Conservation (phyloP, 2,797 vertebrate genomes). For the Hypotaenidia okinawae region DNA sequence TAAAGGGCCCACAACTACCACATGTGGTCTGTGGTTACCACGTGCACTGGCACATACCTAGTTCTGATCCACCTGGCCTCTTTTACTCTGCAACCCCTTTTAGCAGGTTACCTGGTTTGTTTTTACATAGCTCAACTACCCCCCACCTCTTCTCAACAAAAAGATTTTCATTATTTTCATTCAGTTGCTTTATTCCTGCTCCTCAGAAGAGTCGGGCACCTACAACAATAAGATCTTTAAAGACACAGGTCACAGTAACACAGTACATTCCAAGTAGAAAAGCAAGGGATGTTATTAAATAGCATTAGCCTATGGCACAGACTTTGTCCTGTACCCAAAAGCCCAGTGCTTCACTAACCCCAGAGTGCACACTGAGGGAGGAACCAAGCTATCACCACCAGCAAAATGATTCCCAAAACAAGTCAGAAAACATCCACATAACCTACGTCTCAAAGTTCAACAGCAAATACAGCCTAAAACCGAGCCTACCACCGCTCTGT, state of each 20-base stretch:
- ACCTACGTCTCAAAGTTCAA: not conserved
- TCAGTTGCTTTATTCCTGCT: not conserved
- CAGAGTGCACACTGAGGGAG: accelerated
- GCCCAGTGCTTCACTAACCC: not conserved
- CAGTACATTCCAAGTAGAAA: not conserved
- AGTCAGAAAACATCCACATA: not conserved
- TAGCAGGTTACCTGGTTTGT: not conserved
- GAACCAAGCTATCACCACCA: not conserved
- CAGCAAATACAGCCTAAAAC: not conserved
- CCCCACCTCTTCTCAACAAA: not conserved
- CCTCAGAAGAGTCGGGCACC: not conserved
- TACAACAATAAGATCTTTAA: not conserved
- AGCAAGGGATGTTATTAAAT: not conserved
- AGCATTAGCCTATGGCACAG: not conserved
- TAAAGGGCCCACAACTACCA: not conserved
- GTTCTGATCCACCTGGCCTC: not conserved
- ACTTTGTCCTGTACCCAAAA: not conserved
- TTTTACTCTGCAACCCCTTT: not conserved
- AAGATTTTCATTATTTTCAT: not conserved
- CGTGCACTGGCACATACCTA: not conserved
- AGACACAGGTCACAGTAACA: not conserved
- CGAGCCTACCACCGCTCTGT: not conserved
- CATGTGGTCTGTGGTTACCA: not conserved
- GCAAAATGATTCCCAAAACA: not conserved
- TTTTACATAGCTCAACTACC: not conserved